phyloP scores from a whole-genome alignment of 2,113 vertebrate species.

The Neomonachus schauinslandi region DNA sequence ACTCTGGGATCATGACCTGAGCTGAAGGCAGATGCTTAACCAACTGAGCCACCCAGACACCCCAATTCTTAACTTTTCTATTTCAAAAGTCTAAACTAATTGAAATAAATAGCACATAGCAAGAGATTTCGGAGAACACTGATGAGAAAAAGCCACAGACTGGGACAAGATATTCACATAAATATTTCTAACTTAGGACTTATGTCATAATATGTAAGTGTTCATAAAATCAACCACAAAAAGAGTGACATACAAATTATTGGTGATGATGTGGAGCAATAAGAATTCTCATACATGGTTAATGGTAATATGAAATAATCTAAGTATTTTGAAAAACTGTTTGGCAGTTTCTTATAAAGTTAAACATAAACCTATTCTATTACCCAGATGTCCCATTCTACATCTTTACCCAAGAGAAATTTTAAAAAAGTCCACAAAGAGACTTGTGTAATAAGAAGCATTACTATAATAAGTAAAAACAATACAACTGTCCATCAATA shows the following conservation, averaged over 20 bases:
- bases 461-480: background rate
- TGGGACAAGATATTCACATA: background rate
- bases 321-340: background rate
- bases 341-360: background rate
- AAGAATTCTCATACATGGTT: background rate
- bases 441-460: background rate
- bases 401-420: background rate
- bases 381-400: background rate
- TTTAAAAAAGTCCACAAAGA: background rate
- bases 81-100: constrained; percentile 8
- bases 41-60: no score
- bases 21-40: no score
- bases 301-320: background rate
- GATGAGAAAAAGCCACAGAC: background rate
- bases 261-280: background rate
- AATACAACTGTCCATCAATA: background rate
- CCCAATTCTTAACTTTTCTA: background rate
- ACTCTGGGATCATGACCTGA: no score
- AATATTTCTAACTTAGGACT: background rate
- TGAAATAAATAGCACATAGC: background rate
- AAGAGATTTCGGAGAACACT: background rate
- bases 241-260: background rate
- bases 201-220: background rate
- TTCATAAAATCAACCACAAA: background rate
- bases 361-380: background rate